A percentile compares a stretch with the other conserved stretches of the same genome.
These are phyloP conservation scores for Crax fasciolata DNA, from an alignment of 2,797 vertebrate species.

Conservation along the genomic window DNA sequence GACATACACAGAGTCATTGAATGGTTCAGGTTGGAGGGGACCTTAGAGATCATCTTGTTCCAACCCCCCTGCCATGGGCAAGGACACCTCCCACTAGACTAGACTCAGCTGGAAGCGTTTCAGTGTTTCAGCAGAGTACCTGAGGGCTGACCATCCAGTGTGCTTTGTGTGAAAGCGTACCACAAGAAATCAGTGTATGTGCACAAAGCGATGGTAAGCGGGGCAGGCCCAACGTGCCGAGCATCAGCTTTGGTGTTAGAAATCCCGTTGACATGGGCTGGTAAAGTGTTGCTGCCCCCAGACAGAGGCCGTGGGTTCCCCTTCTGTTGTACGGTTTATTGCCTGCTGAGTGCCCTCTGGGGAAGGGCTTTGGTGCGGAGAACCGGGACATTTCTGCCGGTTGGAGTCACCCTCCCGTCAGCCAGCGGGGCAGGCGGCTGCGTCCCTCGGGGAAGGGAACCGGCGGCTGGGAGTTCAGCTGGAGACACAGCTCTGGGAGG, in stretches of 20 bases:
- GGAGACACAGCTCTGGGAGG: background rate
- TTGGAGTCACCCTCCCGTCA: background rate
- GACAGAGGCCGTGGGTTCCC: background rate
- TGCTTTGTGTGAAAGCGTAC: background rate
- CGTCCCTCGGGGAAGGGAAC: background rate
- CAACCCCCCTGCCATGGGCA: no score
- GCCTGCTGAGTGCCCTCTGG: background rate
- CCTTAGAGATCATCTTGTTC: no score
- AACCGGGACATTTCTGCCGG: background rate
- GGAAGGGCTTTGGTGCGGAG: background rate
- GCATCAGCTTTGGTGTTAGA: background rate
- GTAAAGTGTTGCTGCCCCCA: background rate
- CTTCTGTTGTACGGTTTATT: background rate
- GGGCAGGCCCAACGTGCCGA: background rate
- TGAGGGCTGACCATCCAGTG: background rate
- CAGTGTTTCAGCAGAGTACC: accelerated
- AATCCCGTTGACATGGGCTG: background rate
- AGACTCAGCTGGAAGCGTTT: background rate
- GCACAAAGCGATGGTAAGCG: background rate
- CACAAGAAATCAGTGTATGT: accelerated
- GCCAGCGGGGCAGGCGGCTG: background rate
- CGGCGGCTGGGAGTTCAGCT: background rate
- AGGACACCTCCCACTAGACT: no score
- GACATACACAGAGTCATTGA: background rate
- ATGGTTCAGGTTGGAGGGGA: no score